Evolutionary conservation across 2,113 vertebrate genomes (phyloP).

Genomic region (Opisthocomus hoazin): DNA sequence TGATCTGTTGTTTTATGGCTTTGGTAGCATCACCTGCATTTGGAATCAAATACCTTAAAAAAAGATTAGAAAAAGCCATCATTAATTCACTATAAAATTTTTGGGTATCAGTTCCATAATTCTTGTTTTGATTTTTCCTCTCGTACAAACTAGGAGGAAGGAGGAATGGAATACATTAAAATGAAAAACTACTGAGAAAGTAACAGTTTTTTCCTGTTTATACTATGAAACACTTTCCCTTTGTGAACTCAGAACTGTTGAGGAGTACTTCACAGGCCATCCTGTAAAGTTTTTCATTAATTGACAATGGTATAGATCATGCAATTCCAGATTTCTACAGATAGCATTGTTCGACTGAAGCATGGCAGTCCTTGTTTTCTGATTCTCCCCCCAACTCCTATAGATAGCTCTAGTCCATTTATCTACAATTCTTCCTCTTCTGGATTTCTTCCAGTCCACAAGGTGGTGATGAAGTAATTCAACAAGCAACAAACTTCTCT

Average conservation of each 20-base stretch:
- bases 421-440: background rate
- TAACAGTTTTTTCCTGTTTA: background rate
- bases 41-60: slow-evolving; percentile 92
- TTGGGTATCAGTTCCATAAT: background rate
- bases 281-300: background rate
- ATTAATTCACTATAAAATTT: background rate
- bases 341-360: background rate
- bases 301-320: background rate
- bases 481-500: background rate
- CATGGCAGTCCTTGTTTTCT: background rate
- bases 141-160: background rate
- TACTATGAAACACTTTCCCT: background rate
- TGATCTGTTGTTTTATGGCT: slow-evolving; percentile 99
- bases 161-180: background rate
- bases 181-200: background rate
- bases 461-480: background rate
- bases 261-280: background rate
- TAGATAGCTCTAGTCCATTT: background rate
- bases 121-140: background rate
- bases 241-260: background rate
- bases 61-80: background rate
- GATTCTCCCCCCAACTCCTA: too few relatives aligned
- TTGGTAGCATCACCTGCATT: slow-evolving; percentile 97
- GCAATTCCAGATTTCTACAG: background rate
- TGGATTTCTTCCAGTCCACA: background rate